Base-by-base conservation (phyloP, 2,888 invertebrate species). In the Dolichomitus sp. region DNA sequence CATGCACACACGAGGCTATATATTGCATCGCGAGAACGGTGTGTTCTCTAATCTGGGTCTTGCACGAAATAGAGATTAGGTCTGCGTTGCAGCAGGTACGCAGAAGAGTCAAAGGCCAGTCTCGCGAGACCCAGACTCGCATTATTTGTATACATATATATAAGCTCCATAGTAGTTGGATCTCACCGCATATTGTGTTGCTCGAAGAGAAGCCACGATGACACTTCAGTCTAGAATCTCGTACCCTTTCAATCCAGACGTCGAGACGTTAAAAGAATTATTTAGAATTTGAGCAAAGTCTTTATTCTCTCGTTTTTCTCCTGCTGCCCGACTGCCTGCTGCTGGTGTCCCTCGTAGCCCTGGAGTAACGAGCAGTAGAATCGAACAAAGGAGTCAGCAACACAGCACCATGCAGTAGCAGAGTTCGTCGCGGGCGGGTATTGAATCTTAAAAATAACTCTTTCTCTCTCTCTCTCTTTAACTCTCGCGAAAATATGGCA, bases 41-140 rank as follows among this genome's bases (percentile, higher is more conserved):
- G 30, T n/a, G 61, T 65, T 77, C 37, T 68, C 57, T 61, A 65
- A 74, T 81, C 76, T 72, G 40, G 42, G 75, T 59, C 37, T 65
- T 63, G 68, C 65, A 74, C 72, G 83, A 83, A 83, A 81, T 77
- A 72, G 66, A 83, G 79, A 84, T 84, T 83, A 81, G 81, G 70
- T 12, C 75, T 69, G 69, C 48, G 74, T 77, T 54, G 57, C 69
- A 45, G 77, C 81, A 78, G 72, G 73, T 73, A 69, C 33, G 40
- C 52, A 70, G 66, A 61, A 61, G 76, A 66, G 61, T 61, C 72
- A 68, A 76, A 81, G 72, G 61, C 42, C 76, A 77, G 48, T 40
- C 57, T 66, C 37, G 57, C 14, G 30, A 77, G 63, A 50, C 52
- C 33, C 61, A 45, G 78, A 65, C 65, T 57, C 11, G 37, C 65